These are phyloP conservation scores for Carettochelys insculpta DNA, from an alignment of 2,113 vertebrate species.

Conservation along the genomic window DNA sequence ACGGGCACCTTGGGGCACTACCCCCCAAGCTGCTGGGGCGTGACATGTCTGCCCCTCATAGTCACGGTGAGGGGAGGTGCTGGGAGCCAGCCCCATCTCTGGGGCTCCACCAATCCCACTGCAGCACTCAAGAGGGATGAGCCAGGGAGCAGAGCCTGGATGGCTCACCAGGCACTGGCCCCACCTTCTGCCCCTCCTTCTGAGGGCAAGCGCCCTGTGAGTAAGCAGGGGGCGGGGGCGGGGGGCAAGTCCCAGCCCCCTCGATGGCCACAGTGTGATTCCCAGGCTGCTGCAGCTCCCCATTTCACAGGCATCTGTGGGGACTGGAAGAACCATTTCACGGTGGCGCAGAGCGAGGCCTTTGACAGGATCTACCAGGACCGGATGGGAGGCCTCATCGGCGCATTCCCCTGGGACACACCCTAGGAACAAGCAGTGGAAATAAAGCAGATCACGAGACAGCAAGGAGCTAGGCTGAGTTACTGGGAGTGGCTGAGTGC, in stretches of 20 bases:
- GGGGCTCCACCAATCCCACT: background rate
- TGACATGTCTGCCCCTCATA: background rate
- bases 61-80: background rate
- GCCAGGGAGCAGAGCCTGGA: background rate
- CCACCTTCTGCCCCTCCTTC: background rate
- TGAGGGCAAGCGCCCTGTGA: too few species aligned
- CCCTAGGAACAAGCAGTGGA: background rate
- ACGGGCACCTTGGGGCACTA: background rate
- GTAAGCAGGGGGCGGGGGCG: background rate
- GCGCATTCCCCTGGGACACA: constrained; percentile 71
- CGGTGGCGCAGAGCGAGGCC: constrained; percentile 57
- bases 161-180: background rate
- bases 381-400: constrained; percentile 46
- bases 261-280: background rate
- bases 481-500: too few species aligned
- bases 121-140: too few species aligned
- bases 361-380: constrained; percentile 66
- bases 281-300: rapidly evolving
- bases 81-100: background rate
- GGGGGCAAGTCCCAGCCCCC: rapidly evolving
- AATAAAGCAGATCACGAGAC: too few species aligned
- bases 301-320: constrained; percentile 60
- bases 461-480: too few species aligned
- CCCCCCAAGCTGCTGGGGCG: background rate
- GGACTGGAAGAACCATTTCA: constrained; percentile 76